Evolutionary conservation across 2,888 invertebrate genomes (phyloP).

Genomic region (Cephus spinipes): DNA sequence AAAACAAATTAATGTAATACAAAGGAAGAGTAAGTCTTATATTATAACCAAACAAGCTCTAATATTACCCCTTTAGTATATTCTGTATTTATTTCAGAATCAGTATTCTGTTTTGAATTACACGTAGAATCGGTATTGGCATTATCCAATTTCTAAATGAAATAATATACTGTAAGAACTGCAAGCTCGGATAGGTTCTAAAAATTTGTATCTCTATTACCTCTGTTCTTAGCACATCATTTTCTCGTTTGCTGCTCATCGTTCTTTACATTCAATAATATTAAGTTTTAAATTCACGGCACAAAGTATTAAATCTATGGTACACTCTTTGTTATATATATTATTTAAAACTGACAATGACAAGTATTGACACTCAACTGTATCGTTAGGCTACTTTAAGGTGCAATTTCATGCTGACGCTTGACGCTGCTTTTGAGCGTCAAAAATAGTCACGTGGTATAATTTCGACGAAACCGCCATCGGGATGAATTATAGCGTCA

Average conservation of each 20-base stretch:
- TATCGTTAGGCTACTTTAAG: not conserved
- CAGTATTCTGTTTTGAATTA: not conserved
- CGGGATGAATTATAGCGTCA: too few species aligned
- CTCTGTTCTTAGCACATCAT: not conserved
- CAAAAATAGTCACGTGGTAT: too few species aligned
- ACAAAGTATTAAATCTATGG: not conserved
- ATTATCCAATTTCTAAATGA: not conserved
- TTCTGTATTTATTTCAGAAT: not conserved
- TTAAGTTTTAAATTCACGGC: not conserved
- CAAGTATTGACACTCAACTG: not conserved
- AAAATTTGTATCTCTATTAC: not conserved
- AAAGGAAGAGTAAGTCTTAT: not conserved
- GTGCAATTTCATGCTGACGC: too few species aligned
- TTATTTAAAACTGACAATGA: not conserved
- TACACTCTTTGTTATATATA: not conserved
- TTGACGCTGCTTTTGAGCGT: too few species aligned
- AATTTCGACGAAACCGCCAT: too few species aligned
- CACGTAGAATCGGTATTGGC: not conserved
- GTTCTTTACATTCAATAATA: not conserved
- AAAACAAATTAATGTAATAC: not conserved
- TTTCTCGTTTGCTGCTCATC: not conserved
- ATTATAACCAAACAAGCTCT: not conserved
- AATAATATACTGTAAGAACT: not conserved
- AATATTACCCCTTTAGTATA: not conserved
- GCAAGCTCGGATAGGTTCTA: not conserved